Conservation (phyloP, 2,888 invertebrate genomes). For the Dusona sp. region DNA sequence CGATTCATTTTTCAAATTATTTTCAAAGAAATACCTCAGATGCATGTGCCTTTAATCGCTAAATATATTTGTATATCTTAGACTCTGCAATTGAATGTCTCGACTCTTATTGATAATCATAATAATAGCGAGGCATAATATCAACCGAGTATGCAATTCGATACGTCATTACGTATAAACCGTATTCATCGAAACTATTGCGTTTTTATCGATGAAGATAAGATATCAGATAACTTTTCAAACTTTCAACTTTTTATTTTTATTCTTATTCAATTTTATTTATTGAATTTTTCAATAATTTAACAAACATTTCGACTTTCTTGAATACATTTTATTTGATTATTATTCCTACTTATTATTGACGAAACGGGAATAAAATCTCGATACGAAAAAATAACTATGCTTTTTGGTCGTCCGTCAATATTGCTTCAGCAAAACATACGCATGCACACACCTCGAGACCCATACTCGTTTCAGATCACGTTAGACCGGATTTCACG, state of each 20-base stretch:
- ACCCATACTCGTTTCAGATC: constrained; percentile 76
- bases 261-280: constrained; percentile 9
- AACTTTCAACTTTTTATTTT: too few relatives aligned
- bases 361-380: neutral
- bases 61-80: constrained; percentile 17
- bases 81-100: constrained; percentile 31
- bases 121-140: constrained; percentile 23
- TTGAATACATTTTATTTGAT: neutral
- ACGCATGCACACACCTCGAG: constrained; percentile 51
- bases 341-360: neutral
- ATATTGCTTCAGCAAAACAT: constrained; percentile 38
- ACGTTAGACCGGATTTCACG: constrained; percentile 81
- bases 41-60: constrained; percentile 26
- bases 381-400: neutral
- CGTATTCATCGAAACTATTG: neutral
- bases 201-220: neutral
- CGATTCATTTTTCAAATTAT: neutral
- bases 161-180: constrained; percentile 32
- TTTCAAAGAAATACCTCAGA: neutral
- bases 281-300: constrained; percentile 11
- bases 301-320: neutral
- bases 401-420: constrained; percentile 37
- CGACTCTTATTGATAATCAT: constrained; percentile 42
- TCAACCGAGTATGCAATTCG: constrained; percentile 33
- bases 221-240: constrained; percentile 2